Evolutionary conservation across 2,113 vertebrate species (phyloP).

Genomic region (Pterocles gutturalis): DNA sequence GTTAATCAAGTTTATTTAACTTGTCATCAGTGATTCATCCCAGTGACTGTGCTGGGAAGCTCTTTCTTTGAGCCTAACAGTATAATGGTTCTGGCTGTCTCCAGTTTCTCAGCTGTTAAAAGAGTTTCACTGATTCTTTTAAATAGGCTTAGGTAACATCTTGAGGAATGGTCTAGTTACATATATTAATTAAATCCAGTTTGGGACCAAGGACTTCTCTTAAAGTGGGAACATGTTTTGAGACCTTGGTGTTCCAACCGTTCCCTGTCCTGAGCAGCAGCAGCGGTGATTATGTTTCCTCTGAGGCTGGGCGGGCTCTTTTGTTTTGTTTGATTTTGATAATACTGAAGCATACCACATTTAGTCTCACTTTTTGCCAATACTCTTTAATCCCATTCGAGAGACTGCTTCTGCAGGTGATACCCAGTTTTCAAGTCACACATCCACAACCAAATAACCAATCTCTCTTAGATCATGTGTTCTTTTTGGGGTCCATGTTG

Average conservation of each 20-base stretch:
- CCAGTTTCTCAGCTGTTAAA: background rate
- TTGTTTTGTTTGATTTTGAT: background rate
- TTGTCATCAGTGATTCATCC: constrained; percentile 40
- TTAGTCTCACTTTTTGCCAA: background rate
- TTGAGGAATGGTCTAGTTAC: background rate
- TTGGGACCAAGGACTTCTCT: background rate
- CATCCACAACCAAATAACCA: background rate
- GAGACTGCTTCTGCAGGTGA: background rate
- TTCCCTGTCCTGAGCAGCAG: background rate
- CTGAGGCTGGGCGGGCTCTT: background rate
- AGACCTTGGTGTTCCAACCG: background rate
- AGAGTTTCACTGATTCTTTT: background rate
- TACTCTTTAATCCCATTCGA: background rate
- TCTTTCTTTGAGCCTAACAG: background rate
- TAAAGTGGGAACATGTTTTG: background rate
- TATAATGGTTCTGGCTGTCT: background rate
- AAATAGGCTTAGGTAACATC: background rate
- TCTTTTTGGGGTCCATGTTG: background rate
- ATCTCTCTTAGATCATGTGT: background rate
- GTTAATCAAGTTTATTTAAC: constrained; percentile 60
- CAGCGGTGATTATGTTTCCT: background rate
- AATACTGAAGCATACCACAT: background rate
- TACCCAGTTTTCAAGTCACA: background rate
- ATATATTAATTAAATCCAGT: background rate
- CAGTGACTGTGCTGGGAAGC: background rate